phyloP scores from a whole-genome alignment of 2,797 vertebrate genomes.

The Darevskia mixta region DNA sequence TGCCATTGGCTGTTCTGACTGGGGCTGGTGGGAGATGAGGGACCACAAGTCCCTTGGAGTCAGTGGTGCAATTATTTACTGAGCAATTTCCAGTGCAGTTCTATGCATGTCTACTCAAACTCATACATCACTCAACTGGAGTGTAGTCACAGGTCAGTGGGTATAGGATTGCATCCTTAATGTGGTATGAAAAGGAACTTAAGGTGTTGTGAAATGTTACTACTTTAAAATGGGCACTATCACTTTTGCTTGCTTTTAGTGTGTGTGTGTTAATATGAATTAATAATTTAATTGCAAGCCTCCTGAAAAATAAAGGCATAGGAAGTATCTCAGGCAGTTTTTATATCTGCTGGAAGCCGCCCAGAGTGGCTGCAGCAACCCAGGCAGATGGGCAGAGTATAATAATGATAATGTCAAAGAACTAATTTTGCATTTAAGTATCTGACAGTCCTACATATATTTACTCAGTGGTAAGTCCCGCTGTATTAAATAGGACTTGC shows the following conservation, averaged over 20 bases:
- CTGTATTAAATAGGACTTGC: background rate
- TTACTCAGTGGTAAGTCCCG: background rate
- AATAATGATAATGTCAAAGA: background rate
- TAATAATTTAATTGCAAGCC: background rate
- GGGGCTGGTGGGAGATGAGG: background rate
- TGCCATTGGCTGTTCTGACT: background rate
- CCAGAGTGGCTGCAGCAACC: too few species aligned
- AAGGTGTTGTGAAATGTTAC: constrained; percentile 34
- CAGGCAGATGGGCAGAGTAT: too few species aligned
- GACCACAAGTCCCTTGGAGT: background rate
- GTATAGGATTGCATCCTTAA: background rate
- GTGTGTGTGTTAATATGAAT: background rate
- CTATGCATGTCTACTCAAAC: background rate
- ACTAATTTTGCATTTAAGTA: background rate
- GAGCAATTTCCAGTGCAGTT: background rate
- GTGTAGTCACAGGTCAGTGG: background rate
- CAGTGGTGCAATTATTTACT: constrained; percentile 9
- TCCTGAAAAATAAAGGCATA: background rate
- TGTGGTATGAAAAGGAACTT: background rate
- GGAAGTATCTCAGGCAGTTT: accelerated
- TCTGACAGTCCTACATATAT: background rate
- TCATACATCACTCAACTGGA: background rate
- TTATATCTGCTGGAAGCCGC: too few species aligned
- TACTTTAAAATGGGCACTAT: background rate
- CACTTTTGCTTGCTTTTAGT: background rate